Conservation (phyloP, 2,888 invertebrate genomes). For the Ophraella communa region DNA sequence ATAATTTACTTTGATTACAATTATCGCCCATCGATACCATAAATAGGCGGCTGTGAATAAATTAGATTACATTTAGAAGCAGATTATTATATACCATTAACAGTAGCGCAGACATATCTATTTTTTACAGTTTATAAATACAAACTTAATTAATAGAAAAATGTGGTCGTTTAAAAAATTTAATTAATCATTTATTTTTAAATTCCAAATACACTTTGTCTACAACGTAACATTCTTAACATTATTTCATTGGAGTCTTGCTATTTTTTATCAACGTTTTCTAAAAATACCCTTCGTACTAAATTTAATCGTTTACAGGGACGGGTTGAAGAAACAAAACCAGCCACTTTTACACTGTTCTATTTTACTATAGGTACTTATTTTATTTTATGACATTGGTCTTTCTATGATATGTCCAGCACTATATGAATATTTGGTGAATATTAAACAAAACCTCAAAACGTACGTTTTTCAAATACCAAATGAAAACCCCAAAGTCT, state of each 20-base stretch:
- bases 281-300: background rate
- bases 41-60: constrained; percentile 11
- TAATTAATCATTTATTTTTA: background rate
- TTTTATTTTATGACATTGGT: no score
- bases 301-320: background rate
- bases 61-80: background rate
- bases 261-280: background rate
- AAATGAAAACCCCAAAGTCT: no score
- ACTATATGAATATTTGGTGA: no score
- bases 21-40: background rate
- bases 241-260: background rate
- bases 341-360: no score
- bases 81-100: background rate
- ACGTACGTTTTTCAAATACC: no score
- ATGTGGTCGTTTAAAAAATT: no score
- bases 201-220: background rate
- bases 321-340: no score
- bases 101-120: background rate
- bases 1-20: constrained; percentile 22
- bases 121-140: no score
- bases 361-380: no score
- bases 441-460: no score
- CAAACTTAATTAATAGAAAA: no score
- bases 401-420: no score
- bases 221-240: background rate